Conservation (phyloP, 2,888 invertebrate species). For the Athalia circularis region DNA sequence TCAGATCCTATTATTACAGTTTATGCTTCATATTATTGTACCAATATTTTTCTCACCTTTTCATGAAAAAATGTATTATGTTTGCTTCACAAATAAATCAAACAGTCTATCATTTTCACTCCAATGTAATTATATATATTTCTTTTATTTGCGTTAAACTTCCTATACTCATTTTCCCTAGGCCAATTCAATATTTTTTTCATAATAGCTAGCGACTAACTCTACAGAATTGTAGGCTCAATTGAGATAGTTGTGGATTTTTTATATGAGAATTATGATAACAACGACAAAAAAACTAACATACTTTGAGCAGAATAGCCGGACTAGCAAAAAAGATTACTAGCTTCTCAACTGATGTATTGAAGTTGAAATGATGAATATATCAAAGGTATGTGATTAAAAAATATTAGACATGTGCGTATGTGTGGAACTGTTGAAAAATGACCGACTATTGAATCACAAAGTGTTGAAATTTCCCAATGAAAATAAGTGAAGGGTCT, state of each 20-base stretch:
- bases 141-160: conserved; percentile 4
- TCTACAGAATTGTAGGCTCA: conserved; percentile 8
- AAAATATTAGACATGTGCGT: conserved; percentile 24
- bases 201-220: background rate
- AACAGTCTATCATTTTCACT: too few species aligned
- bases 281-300: background rate
- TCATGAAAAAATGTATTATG: too few species aligned
- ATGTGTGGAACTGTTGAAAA: conserved; percentile 7
- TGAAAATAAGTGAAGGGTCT: background rate
- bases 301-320: background rate
- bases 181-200: conserved; percentile 3
- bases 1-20: too few species aligned
- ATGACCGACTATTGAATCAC: too few species aligned
- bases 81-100: too few species aligned
- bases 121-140: too few species aligned
- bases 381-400: background rate
- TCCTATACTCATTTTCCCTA: conserved; percentile 11
- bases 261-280: background rate
- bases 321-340: background rate
- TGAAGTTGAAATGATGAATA: background rate
- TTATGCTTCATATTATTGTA: too few species aligned
- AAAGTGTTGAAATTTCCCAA: background rate
- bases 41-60: too few species aligned
- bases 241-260: background rate
- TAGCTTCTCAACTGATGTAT: background rate